A percentile compares a stretch with the other conserved stretches of the same genome.
phyloP scores from a whole-genome alignment of 92 coral and sea anemone genomes.

The Heteractis magnifica region DNA sequence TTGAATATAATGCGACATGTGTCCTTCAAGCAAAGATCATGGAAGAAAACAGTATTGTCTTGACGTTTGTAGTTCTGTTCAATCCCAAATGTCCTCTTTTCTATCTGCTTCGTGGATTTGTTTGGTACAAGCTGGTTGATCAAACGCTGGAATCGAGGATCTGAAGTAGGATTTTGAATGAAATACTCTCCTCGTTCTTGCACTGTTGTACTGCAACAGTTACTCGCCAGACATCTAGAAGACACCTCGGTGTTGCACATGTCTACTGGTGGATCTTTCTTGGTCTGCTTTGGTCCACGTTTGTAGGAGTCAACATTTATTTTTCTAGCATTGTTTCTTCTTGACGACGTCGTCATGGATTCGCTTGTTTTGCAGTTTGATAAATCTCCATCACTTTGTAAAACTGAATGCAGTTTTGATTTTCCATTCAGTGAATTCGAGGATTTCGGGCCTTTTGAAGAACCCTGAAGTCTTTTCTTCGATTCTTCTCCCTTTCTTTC shows the following conservation, averaged over 20 bases:
- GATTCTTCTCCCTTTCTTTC: background rate
- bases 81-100: background rate
- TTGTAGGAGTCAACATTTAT: background rate
- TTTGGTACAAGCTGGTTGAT: slow-evolving; percentile 54
- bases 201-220: background rate
- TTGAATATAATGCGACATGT: slow-evolving; percentile 57
- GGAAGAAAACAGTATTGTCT: slow-evolving; percentile 39
- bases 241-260: background rate
- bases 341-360: background rate
- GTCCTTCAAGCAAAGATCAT: slow-evolving; percentile 58
- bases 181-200: background rate
- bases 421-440: background rate
- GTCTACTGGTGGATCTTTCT: background rate
- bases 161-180: slow-evolving; percentile 37
- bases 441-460: background rate
- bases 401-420: background rate
- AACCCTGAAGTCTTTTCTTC: background rate
- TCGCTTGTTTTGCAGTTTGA: background rate
- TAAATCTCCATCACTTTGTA: background rate
- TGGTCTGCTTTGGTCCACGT: background rate
- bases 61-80: background rate
- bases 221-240: background rate
- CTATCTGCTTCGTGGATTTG: background rate
- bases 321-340: background rate
- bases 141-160: slow-evolving; percentile 55